A percentile compares a stretch with the other conserved stretches of the same genome.
Evolutionary conservation across 2,113 vertebrate genomes (phyloP).

Genomic region (Edolisoma coerulescens): DNA sequence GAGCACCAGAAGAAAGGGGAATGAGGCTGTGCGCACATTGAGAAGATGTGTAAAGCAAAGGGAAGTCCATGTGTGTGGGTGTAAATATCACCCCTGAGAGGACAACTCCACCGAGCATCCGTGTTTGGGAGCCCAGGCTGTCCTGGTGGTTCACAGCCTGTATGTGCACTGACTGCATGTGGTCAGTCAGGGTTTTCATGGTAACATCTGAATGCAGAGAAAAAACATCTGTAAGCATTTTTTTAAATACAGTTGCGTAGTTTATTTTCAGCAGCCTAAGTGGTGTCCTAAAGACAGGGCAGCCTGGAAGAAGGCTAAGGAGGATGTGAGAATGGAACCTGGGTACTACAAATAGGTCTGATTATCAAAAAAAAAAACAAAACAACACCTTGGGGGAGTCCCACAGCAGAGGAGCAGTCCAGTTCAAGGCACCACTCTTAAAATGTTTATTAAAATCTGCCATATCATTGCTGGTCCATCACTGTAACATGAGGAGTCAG

Average conservation of each 20-base stretch:
- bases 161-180: neutral
- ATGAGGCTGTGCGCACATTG: neutral
- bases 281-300: neutral
- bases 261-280: neutral
- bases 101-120: accelerated
- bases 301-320: neutral
- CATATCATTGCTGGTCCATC: neutral
- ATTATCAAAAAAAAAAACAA: neutral
- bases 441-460: slow-evolving; percentile 14
- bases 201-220: neutral
- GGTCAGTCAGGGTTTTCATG: neutral
- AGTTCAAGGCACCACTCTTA: neutral
- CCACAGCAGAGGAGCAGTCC: neutral
- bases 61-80: neutral
- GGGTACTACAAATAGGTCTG: neutral
- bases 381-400: neutral
- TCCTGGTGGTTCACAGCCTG: neutral
- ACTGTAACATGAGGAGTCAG: neutral
- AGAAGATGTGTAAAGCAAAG: neutral
- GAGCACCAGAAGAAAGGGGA: neutral
- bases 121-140: neutral
- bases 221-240: neutral
- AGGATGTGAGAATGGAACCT: neutral
- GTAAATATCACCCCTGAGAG: neutral
- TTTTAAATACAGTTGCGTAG: neutral